phyloP scores from a whole-genome alignment of 1,140 invertebrate species.

The Formica selysi region DNA sequence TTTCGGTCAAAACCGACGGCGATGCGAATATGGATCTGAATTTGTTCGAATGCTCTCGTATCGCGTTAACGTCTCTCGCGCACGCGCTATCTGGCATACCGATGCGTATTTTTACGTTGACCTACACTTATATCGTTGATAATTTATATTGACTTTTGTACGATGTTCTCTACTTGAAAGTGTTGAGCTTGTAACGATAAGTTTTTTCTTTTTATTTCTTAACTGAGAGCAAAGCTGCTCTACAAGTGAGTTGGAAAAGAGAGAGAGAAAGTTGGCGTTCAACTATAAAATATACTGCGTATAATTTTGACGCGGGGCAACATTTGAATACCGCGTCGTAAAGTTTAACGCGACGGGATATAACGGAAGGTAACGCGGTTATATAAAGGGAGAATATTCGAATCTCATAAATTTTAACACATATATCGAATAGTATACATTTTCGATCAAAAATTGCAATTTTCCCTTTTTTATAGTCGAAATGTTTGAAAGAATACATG shows the following conservation, averaged over 20 bases:
- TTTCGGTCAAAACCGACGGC: slow-evolving; percentile 29
- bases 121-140: background rate
- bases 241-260: background rate
- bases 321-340: slow-evolving; percentile 33
- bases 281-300: slow-evolving; percentile 40
- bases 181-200: background rate
- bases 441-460: background rate
- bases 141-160: slow-evolving; percentile 13
- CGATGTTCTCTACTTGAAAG: background rate
- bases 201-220: background rate
- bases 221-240: background rate
- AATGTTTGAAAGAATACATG: background rate
- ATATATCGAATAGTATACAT: background rate
- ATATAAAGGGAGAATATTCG: slow-evolving; percentile 20
- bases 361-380: slow-evolving; percentile 11
- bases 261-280: slow-evolving; percentile 25
- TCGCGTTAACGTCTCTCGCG: background rate
- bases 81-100: background rate
- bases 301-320: slow-evolving; percentile 29
- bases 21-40: slow-evolving; percentile 27
- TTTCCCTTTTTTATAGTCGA: background rate
- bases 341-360: slow-evolving; percentile 23
- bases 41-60: slow-evolving; percentile 5
- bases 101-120: slow-evolving; percentile 4
- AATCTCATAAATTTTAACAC: slow-evolving; percentile 48